These are phyloP conservation scores for Eulimnadia texana DNA, from an alignment of 1,140 invertebrate genomes.

Conservation along the genomic window DNA sequence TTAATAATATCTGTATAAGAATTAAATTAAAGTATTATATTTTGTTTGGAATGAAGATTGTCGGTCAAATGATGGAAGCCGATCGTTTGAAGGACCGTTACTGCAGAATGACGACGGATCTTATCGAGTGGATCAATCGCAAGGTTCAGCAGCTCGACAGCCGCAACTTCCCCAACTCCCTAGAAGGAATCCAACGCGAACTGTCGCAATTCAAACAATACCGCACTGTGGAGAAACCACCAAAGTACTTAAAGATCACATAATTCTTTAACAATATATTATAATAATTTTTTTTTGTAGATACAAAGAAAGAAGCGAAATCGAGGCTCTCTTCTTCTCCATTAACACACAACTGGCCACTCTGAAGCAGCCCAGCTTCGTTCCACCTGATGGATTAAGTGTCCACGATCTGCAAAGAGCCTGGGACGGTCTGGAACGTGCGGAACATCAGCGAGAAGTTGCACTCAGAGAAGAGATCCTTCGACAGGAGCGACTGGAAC, in stretches of 20 bases:
- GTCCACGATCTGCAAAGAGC: conserved; percentile 85
- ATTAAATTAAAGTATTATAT: too few relatives aligned
- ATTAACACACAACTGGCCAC: conserved; percentile 94
- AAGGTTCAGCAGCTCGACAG: conserved; percentile 76
- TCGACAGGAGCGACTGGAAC: conserved; percentile 84
- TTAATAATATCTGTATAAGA: too few relatives aligned
- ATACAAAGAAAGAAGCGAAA: conserved; percentile 90
- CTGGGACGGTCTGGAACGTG: conserved; percentile 83
- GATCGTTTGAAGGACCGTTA: conserved; percentile 83
- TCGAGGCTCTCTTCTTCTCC: conserved; percentile 90
- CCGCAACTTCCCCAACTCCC: conserved; percentile 81
- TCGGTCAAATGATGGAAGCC: conserved; percentile 88
- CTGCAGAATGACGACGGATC: conserved; percentile 60
- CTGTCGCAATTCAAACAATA: conserved; percentile 86
- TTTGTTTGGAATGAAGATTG: too few relatives aligned
- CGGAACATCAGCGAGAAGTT: conserved; percentile 86
- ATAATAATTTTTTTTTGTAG: conserved; percentile 29
- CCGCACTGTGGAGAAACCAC: conserved; percentile 91
- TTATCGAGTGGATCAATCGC: conserved; percentile 84
- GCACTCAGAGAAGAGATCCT: conserved; percentile 80
- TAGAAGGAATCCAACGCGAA: conserved; percentile 88
- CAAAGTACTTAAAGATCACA: conserved; percentile 49
- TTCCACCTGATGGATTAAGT: conserved; percentile 70
- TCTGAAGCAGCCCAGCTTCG: conserved; percentile 73
- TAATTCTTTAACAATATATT: conserved; percentile 17